phyloP scores from a whole-genome alignment of 2,113 vertebrate genomes.

The Cololabis saira region DNA sequence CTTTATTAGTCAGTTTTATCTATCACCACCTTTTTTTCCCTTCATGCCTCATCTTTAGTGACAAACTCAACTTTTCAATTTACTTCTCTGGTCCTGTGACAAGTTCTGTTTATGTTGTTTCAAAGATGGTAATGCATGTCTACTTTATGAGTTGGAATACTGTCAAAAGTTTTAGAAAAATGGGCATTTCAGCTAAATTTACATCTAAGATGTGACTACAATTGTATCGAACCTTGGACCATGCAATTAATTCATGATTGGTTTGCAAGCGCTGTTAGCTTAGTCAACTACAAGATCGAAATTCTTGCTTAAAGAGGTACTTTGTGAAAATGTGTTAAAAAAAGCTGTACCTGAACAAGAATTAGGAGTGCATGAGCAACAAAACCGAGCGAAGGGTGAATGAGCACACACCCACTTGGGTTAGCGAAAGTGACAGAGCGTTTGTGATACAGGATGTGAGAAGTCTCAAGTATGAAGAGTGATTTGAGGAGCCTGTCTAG shows the following conservation, averaged over 20 bases:
- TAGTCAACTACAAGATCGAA: conserved; percentile 7
- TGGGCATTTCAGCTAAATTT: background rate
- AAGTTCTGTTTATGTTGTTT: conserved; percentile 11
- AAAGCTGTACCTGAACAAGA: conserved; percentile 34
- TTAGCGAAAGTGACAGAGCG: conserved; percentile 71
- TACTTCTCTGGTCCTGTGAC: conserved; percentile 24
- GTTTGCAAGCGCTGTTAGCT: conserved; percentile 2
- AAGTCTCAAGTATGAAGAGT: conserved; percentile 61
- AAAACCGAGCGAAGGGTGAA: conserved; percentile 25
- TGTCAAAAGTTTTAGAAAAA: background rate
- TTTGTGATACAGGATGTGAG: conserved; percentile 64
- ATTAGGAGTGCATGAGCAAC: conserved; percentile 25
- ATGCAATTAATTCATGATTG: conserved; percentile 3
- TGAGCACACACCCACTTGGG: conserved; percentile 58
- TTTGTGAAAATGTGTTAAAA: conserved; percentile 23
- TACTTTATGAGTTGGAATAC: background rate
- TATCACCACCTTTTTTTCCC: conserved; percentile 26
- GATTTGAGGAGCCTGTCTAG: conserved; percentile 57
- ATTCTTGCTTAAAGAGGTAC: conserved; percentile 4
- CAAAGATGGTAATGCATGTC: background rate
- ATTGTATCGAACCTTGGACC: background rate
- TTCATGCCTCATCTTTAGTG: background rate
- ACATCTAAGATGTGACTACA: no score
- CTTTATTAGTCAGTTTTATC: conserved; percentile 65
- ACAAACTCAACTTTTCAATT: conserved; percentile 28